Conservation (phyloP, 92 coral and sea anemone genomes). For the Galaxea fascicularis region DNA sequence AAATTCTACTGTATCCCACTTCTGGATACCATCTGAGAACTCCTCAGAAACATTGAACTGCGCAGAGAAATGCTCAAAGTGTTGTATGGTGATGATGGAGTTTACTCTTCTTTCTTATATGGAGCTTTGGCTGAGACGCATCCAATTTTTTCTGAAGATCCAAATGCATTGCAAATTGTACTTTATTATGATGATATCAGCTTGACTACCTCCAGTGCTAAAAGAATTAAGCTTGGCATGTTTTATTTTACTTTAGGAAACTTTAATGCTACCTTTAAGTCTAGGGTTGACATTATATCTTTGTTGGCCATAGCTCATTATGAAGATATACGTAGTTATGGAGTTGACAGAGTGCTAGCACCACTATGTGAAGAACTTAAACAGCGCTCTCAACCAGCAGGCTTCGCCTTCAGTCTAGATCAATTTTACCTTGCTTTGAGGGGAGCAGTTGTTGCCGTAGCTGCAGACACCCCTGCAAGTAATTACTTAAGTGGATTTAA, state of each 20-base stretch:
- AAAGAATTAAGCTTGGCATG: slow-evolving; percentile 48
- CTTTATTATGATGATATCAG: slow-evolving; percentile 58
- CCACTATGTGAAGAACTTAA: slow-evolving; percentile 43
- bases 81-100: slow-evolving; percentile 33
- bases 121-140: slow-evolving; percentile 54
- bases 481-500: slow-evolving; percentile 45
- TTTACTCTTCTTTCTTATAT: slow-evolving; percentile 38
- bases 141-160: slow-evolving; percentile 45
- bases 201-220: slow-evolving; percentile 40
- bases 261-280: slow-evolving; percentile 38
- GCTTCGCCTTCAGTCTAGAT: slow-evolving; percentile 30
- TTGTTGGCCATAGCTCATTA: slow-evolving; percentile 52
- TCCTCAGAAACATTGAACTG: slow-evolving; percentile 32
- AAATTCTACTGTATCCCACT: slow-evolving; percentile 48
- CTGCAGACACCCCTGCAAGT: slow-evolving; percentile 64
- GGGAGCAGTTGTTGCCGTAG: slow-evolving; percentile 38
- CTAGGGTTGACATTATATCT: slow-evolving; percentile 40
- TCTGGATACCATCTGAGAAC: slow-evolving; percentile 39
- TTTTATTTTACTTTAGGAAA: slow-evolving; percentile 57
- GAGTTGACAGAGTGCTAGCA: slow-evolving; percentile 32
- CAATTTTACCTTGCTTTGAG: slow-evolving; percentile 12
- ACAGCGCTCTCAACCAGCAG: slow-evolving; percentile 30
- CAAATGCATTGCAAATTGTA: slow-evolving; percentile 47
- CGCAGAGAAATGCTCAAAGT: slow-evolving; percentile 26
- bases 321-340: slow-evolving; percentile 51